Conservation (phyloP, 2,797 vertebrate species). For the Tapirus indicus region DNA sequence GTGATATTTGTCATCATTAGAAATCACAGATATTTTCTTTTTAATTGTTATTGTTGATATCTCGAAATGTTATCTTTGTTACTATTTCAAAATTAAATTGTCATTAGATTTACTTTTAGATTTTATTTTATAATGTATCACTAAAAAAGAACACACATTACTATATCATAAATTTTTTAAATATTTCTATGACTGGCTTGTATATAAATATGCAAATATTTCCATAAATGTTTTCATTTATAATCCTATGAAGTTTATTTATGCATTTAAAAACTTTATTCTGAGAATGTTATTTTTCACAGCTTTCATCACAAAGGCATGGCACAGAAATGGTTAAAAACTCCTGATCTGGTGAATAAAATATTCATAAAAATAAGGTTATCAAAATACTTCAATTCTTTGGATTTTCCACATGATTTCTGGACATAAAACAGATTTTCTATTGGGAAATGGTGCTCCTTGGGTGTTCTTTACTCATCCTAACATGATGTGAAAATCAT, state of each 20-base stretch:
- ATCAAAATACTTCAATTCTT: neutral
- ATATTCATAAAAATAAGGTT: neutral
- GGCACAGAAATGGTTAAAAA: slow-evolving; percentile 5
- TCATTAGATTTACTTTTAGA: neutral
- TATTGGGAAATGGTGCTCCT: neutral
- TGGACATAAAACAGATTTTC: neutral
- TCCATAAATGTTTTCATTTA: neutral
- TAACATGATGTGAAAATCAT: neutral
- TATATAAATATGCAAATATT: slow-evolving; percentile 5
- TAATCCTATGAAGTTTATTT: neutral
- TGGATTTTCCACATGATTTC: neutral
- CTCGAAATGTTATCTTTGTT: neutral
- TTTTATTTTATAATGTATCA: neutral
- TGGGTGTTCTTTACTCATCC: neutral
- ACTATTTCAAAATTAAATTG: neutral
- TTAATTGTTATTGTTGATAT: neutral
- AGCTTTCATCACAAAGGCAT: neutral
- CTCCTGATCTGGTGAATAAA: neutral
- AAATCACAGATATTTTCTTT: neutral
- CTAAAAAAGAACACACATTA: neutral
- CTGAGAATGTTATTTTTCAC: neutral
- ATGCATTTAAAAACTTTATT: neutral
- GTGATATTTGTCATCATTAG: neutral
- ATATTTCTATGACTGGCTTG: neutral
- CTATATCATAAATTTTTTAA: neutral